A percentile compares a stretch with the other conserved stretches of the same genome.
Evolutionary conservation across 2,888 invertebrate genomes (phyloP).

Genomic region (Drosophila vallismaia): DNA sequence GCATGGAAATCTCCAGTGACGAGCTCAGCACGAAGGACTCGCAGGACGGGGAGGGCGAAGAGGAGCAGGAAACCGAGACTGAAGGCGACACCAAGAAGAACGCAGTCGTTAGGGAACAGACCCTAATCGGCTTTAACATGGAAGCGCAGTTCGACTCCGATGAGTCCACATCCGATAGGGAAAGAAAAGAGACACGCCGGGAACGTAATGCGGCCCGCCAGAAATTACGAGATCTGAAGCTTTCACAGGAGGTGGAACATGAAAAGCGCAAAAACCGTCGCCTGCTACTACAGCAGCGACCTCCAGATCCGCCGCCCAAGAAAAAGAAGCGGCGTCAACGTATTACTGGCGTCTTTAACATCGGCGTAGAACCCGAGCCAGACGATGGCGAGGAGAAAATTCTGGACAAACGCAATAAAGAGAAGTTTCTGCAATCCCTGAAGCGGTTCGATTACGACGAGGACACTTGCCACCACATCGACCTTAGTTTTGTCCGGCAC

Average conservation of each 20-base stretch:
- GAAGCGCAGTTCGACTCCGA: background rate
- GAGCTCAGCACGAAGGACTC: slow-evolving; percentile 37
- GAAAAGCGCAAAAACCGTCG: slow-evolving; percentile 35
- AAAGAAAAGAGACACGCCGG: slow-evolving; percentile 29
- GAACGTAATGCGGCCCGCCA: slow-evolving; percentile 55
- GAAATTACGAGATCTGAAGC: slow-evolving; percentile 43
- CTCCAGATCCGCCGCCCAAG: background rate
- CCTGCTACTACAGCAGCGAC: background rate
- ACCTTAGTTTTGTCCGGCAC: slow-evolving; percentile 71
- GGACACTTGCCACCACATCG: slow-evolving; percentile 78
- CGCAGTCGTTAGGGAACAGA: background rate
- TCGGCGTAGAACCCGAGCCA: slow-evolving; percentile 59
- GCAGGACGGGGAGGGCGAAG: slow-evolving; percentile 40
- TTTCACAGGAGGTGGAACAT: slow-evolving; percentile 29
- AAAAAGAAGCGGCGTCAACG: background rate
- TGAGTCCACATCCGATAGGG: background rate
- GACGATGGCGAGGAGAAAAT: slow-evolving; percentile 53
- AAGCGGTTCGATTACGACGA: slow-evolving; percentile 66
- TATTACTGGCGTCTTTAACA: slow-evolving; percentile 51
- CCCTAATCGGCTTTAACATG: background rate
- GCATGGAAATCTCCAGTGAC: slow-evolving; percentile 55
- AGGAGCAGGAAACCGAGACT: slow-evolving; percentile 13
- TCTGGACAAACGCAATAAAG: slow-evolving; percentile 63
- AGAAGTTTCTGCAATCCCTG: slow-evolving; percentile 36
- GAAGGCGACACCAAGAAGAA: background rate